Percentiles rank a stretch among this genome's conserved stretches.
Conservation (phyloP, 2,113 vertebrate species). For the Oceanodroma tethys region DNA sequence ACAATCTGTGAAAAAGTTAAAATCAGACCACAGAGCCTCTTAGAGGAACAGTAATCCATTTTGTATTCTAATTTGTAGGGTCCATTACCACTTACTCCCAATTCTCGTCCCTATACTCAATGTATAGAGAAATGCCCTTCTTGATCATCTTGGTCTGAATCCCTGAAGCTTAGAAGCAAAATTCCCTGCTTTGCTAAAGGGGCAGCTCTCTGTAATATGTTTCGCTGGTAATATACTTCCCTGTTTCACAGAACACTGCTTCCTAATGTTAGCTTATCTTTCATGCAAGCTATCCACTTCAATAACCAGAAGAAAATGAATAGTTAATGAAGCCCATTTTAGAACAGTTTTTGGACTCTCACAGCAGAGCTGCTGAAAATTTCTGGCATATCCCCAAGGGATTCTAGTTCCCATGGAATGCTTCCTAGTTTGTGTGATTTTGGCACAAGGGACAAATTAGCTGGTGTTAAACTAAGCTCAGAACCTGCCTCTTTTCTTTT, state of each 20-base stretch:
- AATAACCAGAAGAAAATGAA: slow-evolving; percentile 37
- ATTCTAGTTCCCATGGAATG: not conserved
- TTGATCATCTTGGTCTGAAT: not conserved
- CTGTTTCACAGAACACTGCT: slow-evolving; percentile 10
- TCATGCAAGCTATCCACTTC: slow-evolving; percentile 11
- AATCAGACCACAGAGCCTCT: not conserved
- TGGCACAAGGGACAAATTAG: slow-evolving; percentile 1
- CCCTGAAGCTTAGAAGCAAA: slow-evolving; percentile 1
- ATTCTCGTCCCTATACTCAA: not conserved
- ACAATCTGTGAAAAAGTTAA: not conserved
- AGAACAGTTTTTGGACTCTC: not conserved
- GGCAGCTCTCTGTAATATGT: not conserved
- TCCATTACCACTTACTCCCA: not conserved
- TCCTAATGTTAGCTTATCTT: slow-evolving; percentile 22
- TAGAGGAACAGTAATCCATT: not conserved
- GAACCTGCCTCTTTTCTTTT: slow-evolving; percentile 1
- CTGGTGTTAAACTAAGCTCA: not conserved
- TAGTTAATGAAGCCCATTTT: slow-evolving; percentile 34
- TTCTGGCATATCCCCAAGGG: not conserved
- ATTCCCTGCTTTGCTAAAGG: not conserved
- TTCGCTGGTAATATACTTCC: not conserved
- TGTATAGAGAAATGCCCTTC: not conserved
- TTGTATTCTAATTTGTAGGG: not conserved
- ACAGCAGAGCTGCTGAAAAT: slow-evolving; percentile 1
- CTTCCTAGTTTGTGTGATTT: not conserved